Evolutionary conservation across 2,888 invertebrate species (phyloP).

Genomic region (Oasisia sp.): DNA sequence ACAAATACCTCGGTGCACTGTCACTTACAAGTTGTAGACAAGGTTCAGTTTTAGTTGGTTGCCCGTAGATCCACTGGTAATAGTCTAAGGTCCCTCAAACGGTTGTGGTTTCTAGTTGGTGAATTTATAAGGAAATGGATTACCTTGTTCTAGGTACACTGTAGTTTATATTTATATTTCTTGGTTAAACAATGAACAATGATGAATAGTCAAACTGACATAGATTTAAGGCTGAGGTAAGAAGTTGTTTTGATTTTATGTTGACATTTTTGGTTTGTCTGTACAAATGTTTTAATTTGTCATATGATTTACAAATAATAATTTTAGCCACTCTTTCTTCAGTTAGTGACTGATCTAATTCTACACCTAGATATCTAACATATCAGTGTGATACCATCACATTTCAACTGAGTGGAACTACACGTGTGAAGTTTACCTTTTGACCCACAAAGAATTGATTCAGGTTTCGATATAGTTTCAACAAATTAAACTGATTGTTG

Average conservation of each 20-base stretch:
- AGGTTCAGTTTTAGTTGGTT: background rate
- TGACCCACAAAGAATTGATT: background rate
- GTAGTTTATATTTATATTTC: background rate
- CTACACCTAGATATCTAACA: background rate
- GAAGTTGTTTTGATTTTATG: background rate
- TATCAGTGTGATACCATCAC: background rate
- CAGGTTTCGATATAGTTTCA: too few relatives aligned
- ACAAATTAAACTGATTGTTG: too few relatives aligned
- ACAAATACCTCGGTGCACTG: too few relatives aligned
- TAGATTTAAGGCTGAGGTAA: too few relatives aligned
- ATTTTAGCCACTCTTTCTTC: background rate
- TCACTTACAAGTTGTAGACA: background rate
- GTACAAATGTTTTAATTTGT: too few relatives aligned
- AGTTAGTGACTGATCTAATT: background rate
- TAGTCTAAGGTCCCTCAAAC: background rate
- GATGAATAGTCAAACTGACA: too few relatives aligned
- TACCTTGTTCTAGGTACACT: background rate
- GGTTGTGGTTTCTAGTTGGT: background rate
- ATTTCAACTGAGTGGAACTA: background rate
- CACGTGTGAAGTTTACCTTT: background rate
- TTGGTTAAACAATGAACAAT: background rate
- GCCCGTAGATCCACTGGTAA: background rate
- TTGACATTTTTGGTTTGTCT: background rate
- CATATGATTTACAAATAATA: too few relatives aligned
- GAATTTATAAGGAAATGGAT: background rate